Base-by-base conservation (phyloP, 2,113 vertebrate species). In the Pardalotus punctatus region DNA sequence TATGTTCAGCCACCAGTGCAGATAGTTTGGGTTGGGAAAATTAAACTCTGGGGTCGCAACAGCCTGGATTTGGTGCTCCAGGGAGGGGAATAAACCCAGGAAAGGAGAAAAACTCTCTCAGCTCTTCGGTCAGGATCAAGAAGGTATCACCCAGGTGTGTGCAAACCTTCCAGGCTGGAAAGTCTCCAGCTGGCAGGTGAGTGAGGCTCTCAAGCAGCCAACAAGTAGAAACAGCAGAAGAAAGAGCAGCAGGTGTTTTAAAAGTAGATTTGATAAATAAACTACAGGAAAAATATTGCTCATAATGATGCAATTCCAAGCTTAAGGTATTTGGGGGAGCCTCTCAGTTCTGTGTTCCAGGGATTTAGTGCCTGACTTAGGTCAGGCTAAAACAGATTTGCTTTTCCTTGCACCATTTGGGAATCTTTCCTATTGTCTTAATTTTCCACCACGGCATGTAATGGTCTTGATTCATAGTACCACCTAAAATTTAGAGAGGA, bases 41-140 rank as follows among this genome's bases (percentile, higher is more conserved):
- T 28, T 27, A 61, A 51, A 51, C 12, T 36, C 61, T 45, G 42
- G 11, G 6, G 15, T 82, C 0, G 0, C 25, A 66, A 10, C 36
- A 85, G 43, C 35, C 61, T 88, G 51, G 53, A 9, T 73, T 86
- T 88, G 29, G 11, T 80, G 58, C 27, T 65, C 31, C 36, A 28
- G 12, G 6, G 11, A 6, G 4, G 8, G 36, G 28, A 69, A 73
- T 77, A 83, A 93, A 57, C 3, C 12, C 21, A 25, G 58, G 27
- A 64, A 88, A 86, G 62, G 40, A 80, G 29, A 29, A 69, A 83
- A 94, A 13, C 5, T 42, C 22, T 15, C 20, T 51, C 57, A 72
- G n/a, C 40, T 69, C 36, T 58, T n/a, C 61, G 40, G 77, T 72
- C 23, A 50, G 71, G 23, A 69, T 77, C 36, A 48, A 43, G 11